phyloP scores from a whole-genome alignment of 64 coral and sea anemone genomes.

The Stylophora pistillata region DNA sequence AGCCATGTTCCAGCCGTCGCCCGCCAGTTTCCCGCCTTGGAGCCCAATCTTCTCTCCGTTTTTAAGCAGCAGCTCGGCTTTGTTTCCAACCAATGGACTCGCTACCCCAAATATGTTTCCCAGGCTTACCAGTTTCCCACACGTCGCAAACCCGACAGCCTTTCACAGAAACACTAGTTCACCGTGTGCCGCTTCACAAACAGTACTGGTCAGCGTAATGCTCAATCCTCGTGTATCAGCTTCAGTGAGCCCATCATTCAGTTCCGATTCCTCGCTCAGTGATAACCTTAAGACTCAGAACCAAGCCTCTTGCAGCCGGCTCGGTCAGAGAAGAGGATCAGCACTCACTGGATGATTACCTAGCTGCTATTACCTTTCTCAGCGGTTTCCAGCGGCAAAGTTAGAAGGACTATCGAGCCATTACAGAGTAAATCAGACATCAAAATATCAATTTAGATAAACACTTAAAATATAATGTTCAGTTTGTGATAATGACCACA shows the following conservation, averaged over 20 bases:
- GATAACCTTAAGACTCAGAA: too few species aligned
- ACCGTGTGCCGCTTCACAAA: background rate
- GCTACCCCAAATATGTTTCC: background rate
- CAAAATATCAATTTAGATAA: background rate
- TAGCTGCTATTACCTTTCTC: constrained; percentile 40
- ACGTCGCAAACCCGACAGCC: too few species aligned
- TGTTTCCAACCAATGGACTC: background rate
- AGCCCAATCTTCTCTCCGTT: constrained; percentile 1
- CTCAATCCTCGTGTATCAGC: background rate
- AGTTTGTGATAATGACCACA: too few species aligned
- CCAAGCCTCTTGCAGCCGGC: constrained; percentile 8
- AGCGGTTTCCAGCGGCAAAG: constrained; percentile 40
- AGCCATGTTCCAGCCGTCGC: background rate
- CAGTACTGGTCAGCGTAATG: background rate
- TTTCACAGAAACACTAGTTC: background rate
- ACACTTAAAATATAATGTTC: too few species aligned
- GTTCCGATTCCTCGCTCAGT: background rate
- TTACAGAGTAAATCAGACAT: background rate
- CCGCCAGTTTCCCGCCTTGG: background rate
- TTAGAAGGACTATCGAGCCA: background rate
- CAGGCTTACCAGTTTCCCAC: background rate
- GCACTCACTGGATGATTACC: constrained; percentile 51
- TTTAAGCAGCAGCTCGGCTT: background rate
- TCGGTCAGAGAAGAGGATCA: constrained; percentile 23
- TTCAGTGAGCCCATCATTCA: background rate